Percentiles rank a stretch among this genome's conserved stretches.
phyloP scores from a whole-genome alignment of 53 echinoderm and acorn worm genomes.

The Paelopatides confundens region DNA sequence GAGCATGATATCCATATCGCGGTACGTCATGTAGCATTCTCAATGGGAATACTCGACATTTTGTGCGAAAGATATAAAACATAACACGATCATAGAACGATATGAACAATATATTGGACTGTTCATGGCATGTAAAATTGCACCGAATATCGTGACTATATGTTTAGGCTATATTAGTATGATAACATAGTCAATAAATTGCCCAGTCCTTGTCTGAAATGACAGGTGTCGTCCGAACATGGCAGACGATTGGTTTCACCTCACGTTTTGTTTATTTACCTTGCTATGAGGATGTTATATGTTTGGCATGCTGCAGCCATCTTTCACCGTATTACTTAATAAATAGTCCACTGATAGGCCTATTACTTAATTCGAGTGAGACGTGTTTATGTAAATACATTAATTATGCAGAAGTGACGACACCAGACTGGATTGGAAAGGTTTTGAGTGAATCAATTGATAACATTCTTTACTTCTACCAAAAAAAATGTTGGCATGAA shows the following conservation, averaged over 20 bases:
- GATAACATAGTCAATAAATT: neutral
- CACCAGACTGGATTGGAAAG: neutral
- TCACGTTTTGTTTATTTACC: slow-evolving; percentile 8
- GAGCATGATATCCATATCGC: too few relatives aligned
- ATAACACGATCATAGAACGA: neutral
- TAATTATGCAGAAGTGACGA: slow-evolving; percentile 29
- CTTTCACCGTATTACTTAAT: slow-evolving; percentile 13
- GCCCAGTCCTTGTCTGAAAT: neutral
- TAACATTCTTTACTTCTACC: neutral
- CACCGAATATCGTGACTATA: neutral
- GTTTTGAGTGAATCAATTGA: neutral
- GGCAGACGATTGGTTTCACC: neutral
- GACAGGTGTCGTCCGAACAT: neutral
- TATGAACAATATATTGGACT: neutral
- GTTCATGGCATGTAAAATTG: neutral
- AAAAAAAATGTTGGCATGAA: neutral
- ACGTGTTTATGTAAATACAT: slow-evolving; percentile 43
- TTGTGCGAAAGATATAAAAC: too few relatives aligned
- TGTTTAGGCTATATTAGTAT: neutral
- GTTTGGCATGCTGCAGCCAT: neutral
- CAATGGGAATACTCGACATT: too few relatives aligned
- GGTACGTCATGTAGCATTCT: too few relatives aligned
- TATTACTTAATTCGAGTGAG: slow-evolving; percentile 28
- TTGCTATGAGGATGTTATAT: neutral
- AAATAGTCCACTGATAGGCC: slow-evolving; percentile 33